These are phyloP conservation scores for Arnoldichthys spilopterus DNA, from an alignment of 2,797 vertebrate genomes.

Conservation along the genomic window DNA sequence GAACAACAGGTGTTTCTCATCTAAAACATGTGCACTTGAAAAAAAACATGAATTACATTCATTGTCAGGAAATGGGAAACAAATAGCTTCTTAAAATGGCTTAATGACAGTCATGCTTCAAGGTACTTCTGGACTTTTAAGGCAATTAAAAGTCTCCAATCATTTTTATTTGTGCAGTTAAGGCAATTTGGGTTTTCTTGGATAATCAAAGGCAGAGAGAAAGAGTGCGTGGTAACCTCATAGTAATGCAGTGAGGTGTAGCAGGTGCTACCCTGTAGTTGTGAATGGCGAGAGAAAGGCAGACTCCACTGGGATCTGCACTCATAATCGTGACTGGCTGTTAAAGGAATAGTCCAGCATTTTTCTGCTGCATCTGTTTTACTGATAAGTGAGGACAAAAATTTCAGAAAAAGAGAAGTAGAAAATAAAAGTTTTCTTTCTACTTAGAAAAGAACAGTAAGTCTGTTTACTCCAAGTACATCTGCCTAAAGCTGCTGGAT, in stretches of 20 bases:
- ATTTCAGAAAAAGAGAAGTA: background rate
- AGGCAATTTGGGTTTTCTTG: slow-evolving; percentile 36
- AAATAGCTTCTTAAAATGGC: slow-evolving; percentile 57
- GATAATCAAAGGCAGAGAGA: slow-evolving; percentile 33
- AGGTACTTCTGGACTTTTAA: slow-evolving; percentile 51
- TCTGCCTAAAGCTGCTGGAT: too few species aligned
- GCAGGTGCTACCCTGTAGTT: slow-evolving; percentile 40
- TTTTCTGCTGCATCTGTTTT: background rate
- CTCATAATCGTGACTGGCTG: background rate
- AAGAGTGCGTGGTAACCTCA: background rate
- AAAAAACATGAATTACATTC: slow-evolving; percentile 31
- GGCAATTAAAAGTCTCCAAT: slow-evolving; percentile 44
- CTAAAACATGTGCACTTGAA: slow-evolving; percentile 44
- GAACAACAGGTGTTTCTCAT: slow-evolving; percentile 48
- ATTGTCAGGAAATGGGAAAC: slow-evolving; percentile 55
- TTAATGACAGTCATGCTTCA: slow-evolving; percentile 50
- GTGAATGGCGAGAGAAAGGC: slow-evolving; percentile 2
- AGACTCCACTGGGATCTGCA: background rate
- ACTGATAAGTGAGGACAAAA: background rate
- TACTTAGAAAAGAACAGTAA: too few species aligned
- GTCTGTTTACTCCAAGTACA: too few species aligned
- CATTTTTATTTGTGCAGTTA: slow-evolving; percentile 49
- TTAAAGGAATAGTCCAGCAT: background rate
- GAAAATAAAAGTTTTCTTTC: too few species aligned
- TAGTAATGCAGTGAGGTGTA: slow-evolving; percentile 26